A percentile compares a stretch with the other conserved stretches of the same genome.
phyloP scores from a whole-genome alignment of 2,888 invertebrate species.

The Sphaerophoria rueppellii region DNA sequence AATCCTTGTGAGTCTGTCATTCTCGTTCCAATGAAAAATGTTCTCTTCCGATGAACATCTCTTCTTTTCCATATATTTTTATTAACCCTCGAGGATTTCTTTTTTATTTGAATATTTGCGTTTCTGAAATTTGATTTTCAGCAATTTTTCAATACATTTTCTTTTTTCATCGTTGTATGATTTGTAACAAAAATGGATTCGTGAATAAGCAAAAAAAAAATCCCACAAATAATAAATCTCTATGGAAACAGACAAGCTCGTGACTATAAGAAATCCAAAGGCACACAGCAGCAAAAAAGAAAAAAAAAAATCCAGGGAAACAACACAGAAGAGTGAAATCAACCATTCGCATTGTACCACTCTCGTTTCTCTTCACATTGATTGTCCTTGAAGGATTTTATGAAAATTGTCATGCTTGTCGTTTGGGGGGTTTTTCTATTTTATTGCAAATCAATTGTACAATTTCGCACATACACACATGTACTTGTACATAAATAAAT shows the following conservation, averaged over 20 bases:
- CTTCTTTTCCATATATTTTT: too few relatives aligned
- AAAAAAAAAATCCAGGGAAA: constrained; percentile 5
- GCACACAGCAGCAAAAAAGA: constrained; percentile 8
- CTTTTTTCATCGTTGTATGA: background rate
- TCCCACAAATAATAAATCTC: background rate
- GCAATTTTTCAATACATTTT: background rate
- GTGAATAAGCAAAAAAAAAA: background rate
- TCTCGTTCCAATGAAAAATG: too few relatives aligned
- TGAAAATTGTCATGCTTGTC: constrained; percentile 60
- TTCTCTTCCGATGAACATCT: too few relatives aligned
- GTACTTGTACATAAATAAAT: background rate
- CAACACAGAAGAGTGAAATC: constrained; percentile 29
- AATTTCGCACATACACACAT: background rate
- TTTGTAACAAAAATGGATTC: background rate
- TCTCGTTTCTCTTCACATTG: background rate
- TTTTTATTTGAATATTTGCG: background rate
- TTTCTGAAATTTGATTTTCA: constrained; percentile 1
- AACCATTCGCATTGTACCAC: constrained; percentile 24
- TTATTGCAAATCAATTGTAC: background rate
- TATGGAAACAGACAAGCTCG: background rate
- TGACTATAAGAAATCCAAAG: background rate
- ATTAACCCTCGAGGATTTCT: background rate
- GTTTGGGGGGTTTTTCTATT: constrained; percentile 20
- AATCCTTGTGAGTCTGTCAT: too few relatives aligned
- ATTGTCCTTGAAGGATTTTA: constrained; percentile 58